Percentiles rank a stretch among this genome's conserved stretches.
These are phyloP conservation scores for Esox masquinongy DNA, from an alignment of 2,797 vertebrate species.

Conservation along the genomic window DNA sequence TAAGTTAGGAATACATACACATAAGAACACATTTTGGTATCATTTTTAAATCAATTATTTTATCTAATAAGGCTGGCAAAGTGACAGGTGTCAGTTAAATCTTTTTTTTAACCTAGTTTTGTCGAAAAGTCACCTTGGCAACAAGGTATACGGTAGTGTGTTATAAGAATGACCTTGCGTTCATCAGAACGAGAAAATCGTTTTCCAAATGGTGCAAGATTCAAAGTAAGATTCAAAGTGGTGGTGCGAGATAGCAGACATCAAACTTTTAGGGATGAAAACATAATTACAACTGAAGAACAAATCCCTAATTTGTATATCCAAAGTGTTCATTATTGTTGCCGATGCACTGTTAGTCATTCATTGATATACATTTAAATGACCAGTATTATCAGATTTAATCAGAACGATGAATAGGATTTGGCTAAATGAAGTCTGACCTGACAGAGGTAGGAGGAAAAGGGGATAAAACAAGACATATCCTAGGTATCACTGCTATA, in stretches of 20 bases:
- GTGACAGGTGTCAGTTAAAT: neutral
- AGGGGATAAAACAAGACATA: slow-evolving; percentile 25
- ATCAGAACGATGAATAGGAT: neutral
- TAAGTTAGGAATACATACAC: too few species aligned
- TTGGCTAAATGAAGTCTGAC: slow-evolving; percentile 26
- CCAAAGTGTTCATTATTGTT: neutral
- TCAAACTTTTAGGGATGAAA: neutral
- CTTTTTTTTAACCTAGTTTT: neutral
- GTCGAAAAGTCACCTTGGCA: neutral
- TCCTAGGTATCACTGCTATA: slow-evolving; percentile 34
- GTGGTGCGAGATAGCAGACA: neutral
- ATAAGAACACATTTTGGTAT: neutral
- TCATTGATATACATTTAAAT: slow-evolving; percentile 37
- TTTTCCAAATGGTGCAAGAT: neutral
- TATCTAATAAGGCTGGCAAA: neutral
- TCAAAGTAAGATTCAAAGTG: neutral
- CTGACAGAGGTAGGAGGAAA: slow-evolving; percentile 20
- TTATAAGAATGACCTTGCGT: neutral
- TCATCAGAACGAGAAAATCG: neutral
- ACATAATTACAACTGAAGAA: neutral
- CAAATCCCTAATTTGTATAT: slow-evolving; percentile 3
- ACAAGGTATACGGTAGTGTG: neutral
- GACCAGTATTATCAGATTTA: slow-evolving; percentile 30
- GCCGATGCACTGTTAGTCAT: neutral
- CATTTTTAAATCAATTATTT: too few species aligned